Conservation (phyloP, 64 coral and sea anemone species). For the Dendronephthya gigantea region DNA sequence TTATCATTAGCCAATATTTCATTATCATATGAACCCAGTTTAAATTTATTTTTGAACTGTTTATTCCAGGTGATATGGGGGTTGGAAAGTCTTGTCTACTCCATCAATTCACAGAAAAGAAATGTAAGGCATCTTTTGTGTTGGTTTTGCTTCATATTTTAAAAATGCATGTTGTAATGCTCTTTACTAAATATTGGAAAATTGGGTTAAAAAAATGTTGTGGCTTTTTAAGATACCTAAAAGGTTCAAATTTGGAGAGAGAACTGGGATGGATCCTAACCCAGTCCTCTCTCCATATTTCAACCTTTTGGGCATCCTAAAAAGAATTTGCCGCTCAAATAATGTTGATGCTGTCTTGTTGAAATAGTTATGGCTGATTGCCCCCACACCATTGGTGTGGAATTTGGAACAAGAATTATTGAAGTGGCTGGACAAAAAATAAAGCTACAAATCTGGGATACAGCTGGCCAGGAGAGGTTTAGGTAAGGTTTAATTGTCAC, state of each 20-base stretch:
- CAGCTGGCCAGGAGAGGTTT: conserved; percentile 93
- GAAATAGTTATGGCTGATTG: conserved; percentile 93
- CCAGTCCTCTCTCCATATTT: too few relatives aligned
- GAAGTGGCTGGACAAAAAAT: conserved; percentile 99
- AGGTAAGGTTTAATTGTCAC: too few relatives aligned
- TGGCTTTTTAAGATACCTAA: too few relatives aligned
- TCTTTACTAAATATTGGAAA: background rate
- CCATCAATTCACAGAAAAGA: conserved; percentile 99
- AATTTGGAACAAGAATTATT: conserved; percentile 98
- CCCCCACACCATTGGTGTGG: conserved; percentile 98
- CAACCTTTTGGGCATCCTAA: too few relatives aligned
- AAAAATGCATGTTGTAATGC: background rate
- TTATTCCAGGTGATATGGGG: conserved; percentile 87
- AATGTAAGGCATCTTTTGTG: conserved; percentile 56
- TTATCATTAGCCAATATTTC: too few relatives aligned
- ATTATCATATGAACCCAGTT: too few relatives aligned
- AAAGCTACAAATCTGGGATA: conserved; percentile 99
- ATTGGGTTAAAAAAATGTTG: too few relatives aligned
- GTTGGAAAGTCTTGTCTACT: conserved; percentile 96
- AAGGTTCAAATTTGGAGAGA: too few relatives aligned
- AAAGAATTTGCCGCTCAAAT: too few relatives aligned
- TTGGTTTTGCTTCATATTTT: background rate
- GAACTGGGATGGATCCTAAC: too few relatives aligned
- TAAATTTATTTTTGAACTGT: too few relatives aligned
- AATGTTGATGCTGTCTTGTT: too few relatives aligned